These are phyloP conservation scores for Tenthredo scrophulariae DNA, from an alignment of 2,888 invertebrate species.

Conservation along the genomic window DNA sequence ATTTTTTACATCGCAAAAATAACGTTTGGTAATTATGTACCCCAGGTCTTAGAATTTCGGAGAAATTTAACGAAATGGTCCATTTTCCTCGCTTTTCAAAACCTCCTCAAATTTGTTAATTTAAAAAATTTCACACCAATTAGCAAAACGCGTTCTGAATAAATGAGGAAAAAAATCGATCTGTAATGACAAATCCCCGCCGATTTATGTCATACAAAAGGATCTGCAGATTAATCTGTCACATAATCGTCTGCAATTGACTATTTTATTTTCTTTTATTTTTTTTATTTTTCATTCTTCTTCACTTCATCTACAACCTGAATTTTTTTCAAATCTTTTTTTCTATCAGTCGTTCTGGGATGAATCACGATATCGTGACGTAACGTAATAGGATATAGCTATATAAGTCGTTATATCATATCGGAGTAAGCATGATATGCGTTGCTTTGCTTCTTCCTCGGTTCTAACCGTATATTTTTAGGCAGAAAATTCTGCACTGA, in stretches of 20 bases:
- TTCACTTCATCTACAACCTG: not conserved
- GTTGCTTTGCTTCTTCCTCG: not conserved
- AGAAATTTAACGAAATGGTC: not conserved
- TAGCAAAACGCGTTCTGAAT: not conserved
- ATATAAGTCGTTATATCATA: conserved; percentile 1
- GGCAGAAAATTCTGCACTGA: conserved; percentile 19
- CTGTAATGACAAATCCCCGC: no score
- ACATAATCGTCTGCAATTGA: not conserved
- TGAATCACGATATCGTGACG: conserved; percentile 13
- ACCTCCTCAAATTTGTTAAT: not conserved
- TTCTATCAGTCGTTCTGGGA: no score
- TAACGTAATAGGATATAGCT: not conserved
- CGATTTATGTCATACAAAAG: no score
- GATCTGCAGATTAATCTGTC: no score
- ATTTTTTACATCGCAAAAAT: not conserved
- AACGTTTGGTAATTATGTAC: not conserved
- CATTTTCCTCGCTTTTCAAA: not conserved
- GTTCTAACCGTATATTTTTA: not conserved
- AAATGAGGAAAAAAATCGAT: not conserved
- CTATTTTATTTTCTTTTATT: no score
- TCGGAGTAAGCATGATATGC: not conserved
- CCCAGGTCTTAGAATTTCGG: not conserved
- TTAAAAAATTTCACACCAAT: not conserved
- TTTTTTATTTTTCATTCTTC: not conserved
- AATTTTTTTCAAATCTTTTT: not conserved